Evolutionary conservation across 2,113 vertebrate genomes (phyloP), one percentile per base, ranked within the genome.

Genomic region (Penelope pileata): DNA sequence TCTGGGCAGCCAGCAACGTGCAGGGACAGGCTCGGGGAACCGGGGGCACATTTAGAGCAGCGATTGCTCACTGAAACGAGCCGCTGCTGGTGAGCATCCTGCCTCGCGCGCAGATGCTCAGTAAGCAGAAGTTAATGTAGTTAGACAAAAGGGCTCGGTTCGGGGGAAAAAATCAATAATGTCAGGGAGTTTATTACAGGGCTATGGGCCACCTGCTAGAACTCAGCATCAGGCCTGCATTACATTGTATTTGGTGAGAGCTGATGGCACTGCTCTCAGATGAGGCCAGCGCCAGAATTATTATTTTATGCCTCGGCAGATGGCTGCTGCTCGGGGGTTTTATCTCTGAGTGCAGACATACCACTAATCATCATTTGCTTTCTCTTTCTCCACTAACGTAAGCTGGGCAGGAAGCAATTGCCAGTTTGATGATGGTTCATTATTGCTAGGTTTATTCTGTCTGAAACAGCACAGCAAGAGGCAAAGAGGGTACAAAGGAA

Each of bases 221-320:
- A n/a, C 62, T 64, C 85, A 69, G 70, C 58, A 45, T 83, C 3
- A 53, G 83, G 94, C 76, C 96, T 64, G 96, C 13, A 12, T 78
- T 93, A 56, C 29, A 59, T 16, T 96, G 95, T 73, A 91, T 81
- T 85, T 12, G 10, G 89, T 13, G 59, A 47, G 93, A 91, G 95
- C 96, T 95, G 96, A 77, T 94, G 95, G 96, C 91, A 53, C 38
- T 80, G 23, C 36, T 60, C 94, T 87, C 96, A 96, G 93, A 92
- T 77, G 48, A 83, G 92, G 81, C 83, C 4, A 76, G 94, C 42
- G 62, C 94, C 95, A 90, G 94, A 88, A 94, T 96, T 93, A 97
- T 96, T 97, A 94, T 91, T 95, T 80, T 94, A 93, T 97, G 96
- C 93, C 96, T 97, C 60, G 56, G 95, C 96, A 98, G 98, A 97